Evolutionary conservation across 1,140 invertebrate genomes (phyloP).

Genomic region (Nasonia vitripennis): DNA sequence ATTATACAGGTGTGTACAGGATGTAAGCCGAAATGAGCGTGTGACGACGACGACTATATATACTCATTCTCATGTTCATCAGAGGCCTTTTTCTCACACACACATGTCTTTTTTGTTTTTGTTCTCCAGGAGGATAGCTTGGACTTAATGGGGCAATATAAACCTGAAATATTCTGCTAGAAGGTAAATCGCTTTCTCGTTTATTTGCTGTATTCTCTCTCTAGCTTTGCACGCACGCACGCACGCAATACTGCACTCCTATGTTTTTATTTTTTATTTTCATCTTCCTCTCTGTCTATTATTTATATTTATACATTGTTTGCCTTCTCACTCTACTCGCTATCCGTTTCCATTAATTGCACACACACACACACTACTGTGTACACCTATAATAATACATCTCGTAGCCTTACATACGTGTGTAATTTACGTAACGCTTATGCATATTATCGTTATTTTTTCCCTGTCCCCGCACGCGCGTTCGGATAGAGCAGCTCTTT

Average conservation of each 20-base stretch:
- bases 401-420: background rate
- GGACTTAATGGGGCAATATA: constrained; percentile 89
- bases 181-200: constrained; percentile 78
- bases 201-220: constrained; percentile 56
- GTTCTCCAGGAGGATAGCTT: constrained; percentile 84
- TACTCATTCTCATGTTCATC: constrained; percentile 3
- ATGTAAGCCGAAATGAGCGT: too few species aligned
- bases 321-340: background rate
- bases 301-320: background rate
- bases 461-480: background rate
- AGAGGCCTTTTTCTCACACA: constrained; percentile 25
- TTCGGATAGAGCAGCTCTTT: background rate
- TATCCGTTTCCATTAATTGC: background rate
- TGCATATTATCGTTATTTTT: background rate
- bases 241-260: background rate
- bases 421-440: background rate
- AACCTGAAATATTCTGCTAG: constrained; percentile 90
- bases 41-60: background rate
- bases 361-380: background rate
- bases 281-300: background rate
- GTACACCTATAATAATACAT: background rate
- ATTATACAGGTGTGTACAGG: too few species aligned
- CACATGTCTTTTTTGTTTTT: constrained; percentile 69
- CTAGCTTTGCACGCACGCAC: background rate
- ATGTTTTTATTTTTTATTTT: background rate